Base-by-base conservation (phyloP, 2,113 vertebrate species). In the Ceratotherium simum region DNA sequence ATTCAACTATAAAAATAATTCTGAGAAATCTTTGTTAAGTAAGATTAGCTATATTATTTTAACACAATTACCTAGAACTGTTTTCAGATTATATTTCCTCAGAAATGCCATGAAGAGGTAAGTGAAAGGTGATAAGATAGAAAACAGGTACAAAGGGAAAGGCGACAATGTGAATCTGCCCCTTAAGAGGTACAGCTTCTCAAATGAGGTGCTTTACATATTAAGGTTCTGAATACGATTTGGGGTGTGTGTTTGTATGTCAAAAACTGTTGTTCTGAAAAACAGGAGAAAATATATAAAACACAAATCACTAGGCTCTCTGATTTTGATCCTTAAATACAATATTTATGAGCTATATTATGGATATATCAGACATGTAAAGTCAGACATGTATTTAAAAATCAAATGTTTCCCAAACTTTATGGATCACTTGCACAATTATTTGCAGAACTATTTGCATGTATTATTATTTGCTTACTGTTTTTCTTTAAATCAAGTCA, bases 311-410 rank as follows among this genome's bases (percentile, higher is more conserved):
- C 29, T 54, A 82, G n/a, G 46, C 36, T 92, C 58, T 96, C 82
- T 95, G 64, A 80, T 83, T 92, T 87, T 93, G 56, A 96, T 58
- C 9, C 42, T 87, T 93, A 95, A 92, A 85, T 58, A 56, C 4
- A 69, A 8, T 87, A 85, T 92, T 75, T 87, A 88, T 81, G n/a
- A 88, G 20, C 17, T 54, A 31, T 65, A 46, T 80, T 23, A 81
- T 60, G 33, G 33, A 85, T 80, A 9, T 11, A 73, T 31, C 46
- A 81, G 76, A 69, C 33, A 72, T 10, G 13, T 27, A 90, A 20
- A 75, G 62, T 90, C 36, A 91, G 31, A 54, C n/a, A 90, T 20
- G n/a, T 87, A 96, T 93, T 90, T 93, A 92, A 93, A 95, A 93
- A 85, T 72, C 36, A 96, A 82, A 70, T 64, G 64, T 84, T 88